Conservation (phyloP, 2,888 invertebrate species). For the Pachymerium ferrugineum region DNA sequence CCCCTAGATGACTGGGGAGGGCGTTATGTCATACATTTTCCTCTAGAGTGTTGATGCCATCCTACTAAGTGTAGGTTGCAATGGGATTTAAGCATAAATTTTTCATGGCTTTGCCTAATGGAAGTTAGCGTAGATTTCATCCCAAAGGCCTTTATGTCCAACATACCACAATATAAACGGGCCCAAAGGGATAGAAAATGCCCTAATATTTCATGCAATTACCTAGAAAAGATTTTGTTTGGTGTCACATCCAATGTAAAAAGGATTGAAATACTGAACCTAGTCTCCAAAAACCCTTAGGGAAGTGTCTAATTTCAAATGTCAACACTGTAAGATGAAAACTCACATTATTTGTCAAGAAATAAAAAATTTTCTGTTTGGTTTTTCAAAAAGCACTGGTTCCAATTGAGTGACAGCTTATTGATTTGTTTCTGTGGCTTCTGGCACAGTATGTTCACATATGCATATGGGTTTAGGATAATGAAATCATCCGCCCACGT, state of each 20-base stretch:
- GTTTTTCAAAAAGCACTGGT: background rate
- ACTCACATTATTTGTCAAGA: no score
- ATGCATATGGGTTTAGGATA: slow-evolving; percentile 22
- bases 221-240: background rate
- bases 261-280: background rate
- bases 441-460: slow-evolving; percentile 22
- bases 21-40: slow-evolving; percentile 19
- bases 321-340: no score
- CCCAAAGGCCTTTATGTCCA: slow-evolving; percentile 24
- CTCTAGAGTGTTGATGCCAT: slow-evolving; percentile 25
- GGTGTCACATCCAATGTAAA: background rate
- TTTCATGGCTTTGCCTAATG: slow-evolving; percentile 11
- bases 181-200: slow-evolving; percentile 25
- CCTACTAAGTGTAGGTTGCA: slow-evolving; percentile 24
- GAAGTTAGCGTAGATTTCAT: slow-evolving; percentile 22
- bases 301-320: no score
- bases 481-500: slow-evolving; percentile 23
- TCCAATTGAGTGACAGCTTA: slow-evolving; percentile 13
- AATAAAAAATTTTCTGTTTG: background rate
- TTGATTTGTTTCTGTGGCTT: slow-evolving; percentile 25
- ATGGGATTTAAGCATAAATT: slow-evolving; percentile 20
- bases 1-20: background rate
- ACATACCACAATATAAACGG: slow-evolving; percentile 18
- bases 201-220: slow-evolving; percentile 16
- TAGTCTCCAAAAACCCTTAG: no score